Conservation (phyloP, 2,888 invertebrate genomes). For the Epirrhoe tristata region DNA sequence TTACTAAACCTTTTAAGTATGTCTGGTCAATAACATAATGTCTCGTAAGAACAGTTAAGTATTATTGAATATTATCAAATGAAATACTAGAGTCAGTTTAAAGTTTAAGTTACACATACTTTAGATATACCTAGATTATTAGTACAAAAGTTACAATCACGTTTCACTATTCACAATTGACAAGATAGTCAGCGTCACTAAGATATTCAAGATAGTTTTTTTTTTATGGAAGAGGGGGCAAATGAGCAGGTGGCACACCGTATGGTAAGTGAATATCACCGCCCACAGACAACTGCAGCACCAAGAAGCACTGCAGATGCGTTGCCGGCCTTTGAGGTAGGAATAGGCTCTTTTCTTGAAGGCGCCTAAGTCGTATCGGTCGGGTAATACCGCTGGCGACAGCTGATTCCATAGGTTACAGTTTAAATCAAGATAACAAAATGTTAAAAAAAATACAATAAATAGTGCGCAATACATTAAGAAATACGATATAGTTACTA, state of each 20-base stretch:
- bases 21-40: neutral
- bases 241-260: too few species aligned
- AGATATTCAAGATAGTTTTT: neutral
- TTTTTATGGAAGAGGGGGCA: too few species aligned
- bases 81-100: neutral
- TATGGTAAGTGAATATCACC: too few species aligned
- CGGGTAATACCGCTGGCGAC: too few species aligned
- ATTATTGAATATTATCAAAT: neutral
- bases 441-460: neutral
- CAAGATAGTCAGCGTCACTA: neutral
- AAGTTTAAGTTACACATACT: neutral
- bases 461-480: neutral
- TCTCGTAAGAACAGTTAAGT: neutral
- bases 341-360: too few species aligned
- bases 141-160: neutral
- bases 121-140: neutral
- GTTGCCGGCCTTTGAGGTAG: too few species aligned
- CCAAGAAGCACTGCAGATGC: too few species aligned
- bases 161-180: neutral
- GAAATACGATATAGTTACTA: neutral
- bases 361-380: too few species aligned
- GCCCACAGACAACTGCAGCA: too few species aligned
- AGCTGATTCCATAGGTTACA: too few species aligned
- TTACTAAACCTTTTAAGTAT: too few species aligned
- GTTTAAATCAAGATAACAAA: neutral